These are phyloP conservation scores for Zoanthus solanderi DNA, from an alignment of 92 coral and sea anemone species.

Conservation along the genomic window DNA sequence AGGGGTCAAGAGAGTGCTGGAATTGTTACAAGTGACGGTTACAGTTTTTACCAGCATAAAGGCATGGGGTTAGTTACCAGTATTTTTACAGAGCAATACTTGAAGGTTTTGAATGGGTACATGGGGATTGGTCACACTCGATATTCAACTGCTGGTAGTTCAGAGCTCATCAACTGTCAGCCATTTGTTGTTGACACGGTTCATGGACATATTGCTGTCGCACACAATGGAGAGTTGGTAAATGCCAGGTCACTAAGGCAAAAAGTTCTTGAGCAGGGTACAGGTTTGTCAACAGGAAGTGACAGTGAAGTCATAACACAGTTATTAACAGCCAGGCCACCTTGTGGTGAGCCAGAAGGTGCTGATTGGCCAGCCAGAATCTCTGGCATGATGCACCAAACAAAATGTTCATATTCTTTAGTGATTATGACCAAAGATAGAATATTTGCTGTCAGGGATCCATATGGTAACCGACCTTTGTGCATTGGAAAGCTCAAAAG, in stretches of 20 bases:
- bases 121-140: conserved; percentile 99
- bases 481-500: conserved; percentile 87
- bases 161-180: conserved; percentile 94
- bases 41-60: conserved; percentile 82
- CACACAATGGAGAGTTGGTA: conserved; percentile 95
- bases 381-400: conserved; percentile 76
- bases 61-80: conserved; percentile 96
- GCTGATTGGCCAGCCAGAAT: conserved; percentile 97
- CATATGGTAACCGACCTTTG: conserved; percentile 96
- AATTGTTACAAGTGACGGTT: conserved; percentile 90
- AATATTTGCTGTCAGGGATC: conserved; percentile 95
- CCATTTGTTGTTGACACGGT: conserved; percentile 98
- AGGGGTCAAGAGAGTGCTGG: conserved; percentile 99
- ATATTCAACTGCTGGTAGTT: conserved; percentile 93
- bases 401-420: conserved; percentile 88
- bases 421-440: conserved; percentile 88
- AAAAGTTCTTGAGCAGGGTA: conserved; percentile 78
- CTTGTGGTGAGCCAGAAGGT: conserved; percentile 97
- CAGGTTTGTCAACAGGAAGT: conserved; percentile 93
- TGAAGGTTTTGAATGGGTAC: conserved; percentile 79
- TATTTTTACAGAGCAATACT: conserved; percentile 78
- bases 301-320: conserved; percentile 97
- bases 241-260: conserved; percentile 91
- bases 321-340: conserved; percentile 87
- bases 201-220: conserved; percentile 96